These are phyloP conservation scores for Caenorhabditis latens DNA, from an alignment of 1,140 invertebrate genomes.

Conservation along the genomic window DNA sequence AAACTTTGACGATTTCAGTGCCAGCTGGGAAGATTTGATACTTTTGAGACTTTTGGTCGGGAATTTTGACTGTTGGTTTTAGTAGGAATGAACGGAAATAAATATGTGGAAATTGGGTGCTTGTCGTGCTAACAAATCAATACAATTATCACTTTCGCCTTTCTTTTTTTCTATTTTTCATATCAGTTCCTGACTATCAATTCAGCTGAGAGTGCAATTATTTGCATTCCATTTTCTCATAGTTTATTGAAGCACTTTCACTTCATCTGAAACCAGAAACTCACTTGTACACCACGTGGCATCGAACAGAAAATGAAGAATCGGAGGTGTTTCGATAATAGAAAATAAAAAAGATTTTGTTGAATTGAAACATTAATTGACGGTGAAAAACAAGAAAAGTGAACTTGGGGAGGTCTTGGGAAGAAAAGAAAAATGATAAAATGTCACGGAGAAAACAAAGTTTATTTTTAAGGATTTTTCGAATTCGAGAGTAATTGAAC, in stretches of 20 bases:
- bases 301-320: neutral
- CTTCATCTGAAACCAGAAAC: neutral
- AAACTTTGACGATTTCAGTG: constrained; percentile 16
- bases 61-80: neutral
- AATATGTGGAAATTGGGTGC: neutral
- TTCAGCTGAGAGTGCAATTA: neutral
- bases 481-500: neutral
- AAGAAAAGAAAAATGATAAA: neutral
- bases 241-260: neutral
- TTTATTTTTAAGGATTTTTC: constrained; percentile 16
- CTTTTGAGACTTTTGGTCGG: neutral
- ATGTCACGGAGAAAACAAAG: neutral
- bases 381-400: neutral
- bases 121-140: neutral
- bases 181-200: neutral
- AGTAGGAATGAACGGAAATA: neutral
- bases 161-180: neutral
- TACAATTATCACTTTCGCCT: neutral
- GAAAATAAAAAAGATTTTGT: too few species aligned
- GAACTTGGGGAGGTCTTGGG: neutral
- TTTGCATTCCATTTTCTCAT: neutral
- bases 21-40: constrained; percentile 14
- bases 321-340: neutral
- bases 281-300: constrained; percentile 40
- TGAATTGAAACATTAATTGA: neutral